Evolutionary conservation across 2,888 invertebrate genomes (phyloP).

Genomic region (Dolichopus griseipennis): DNA sequence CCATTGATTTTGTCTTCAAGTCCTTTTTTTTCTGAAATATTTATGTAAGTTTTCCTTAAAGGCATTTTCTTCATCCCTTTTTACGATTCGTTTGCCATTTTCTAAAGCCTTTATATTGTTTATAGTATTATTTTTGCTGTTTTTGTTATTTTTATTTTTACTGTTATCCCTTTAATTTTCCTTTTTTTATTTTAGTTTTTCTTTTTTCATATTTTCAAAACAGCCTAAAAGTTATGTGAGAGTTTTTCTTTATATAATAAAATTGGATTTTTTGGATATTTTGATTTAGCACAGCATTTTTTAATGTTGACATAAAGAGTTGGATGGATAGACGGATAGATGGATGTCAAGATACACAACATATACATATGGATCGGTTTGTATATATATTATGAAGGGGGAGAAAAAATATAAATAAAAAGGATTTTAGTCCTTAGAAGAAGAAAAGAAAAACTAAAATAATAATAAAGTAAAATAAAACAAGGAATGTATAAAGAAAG

Average conservation of each 20-base stretch:
- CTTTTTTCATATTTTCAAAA: background rate
- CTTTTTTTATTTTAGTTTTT: too few relatives aligned
- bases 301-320: conserved; percentile 6
- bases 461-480: background rate
- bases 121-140: background rate
- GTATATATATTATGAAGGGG: background rate
- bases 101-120: conserved; percentile 3
- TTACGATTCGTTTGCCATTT: conserved; percentile 4
- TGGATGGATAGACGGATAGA: background rate
- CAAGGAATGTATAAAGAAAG: background rate
- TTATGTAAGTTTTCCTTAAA: conserved; percentile 3
- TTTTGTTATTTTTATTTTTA: background rate
- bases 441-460: too few relatives aligned
- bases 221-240: conserved; percentile 6
- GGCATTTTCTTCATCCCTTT: background rate
- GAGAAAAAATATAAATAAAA: background rate
- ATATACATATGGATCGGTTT: background rate
- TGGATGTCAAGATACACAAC: background rate
- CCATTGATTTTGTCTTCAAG: background rate
- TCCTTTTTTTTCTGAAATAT: background rate
- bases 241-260: conserved; percentile 3
- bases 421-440: background rate
- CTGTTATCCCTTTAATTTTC: background rate
- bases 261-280: conserved; percentile 6
- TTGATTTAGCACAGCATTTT: conserved; percentile 3